These are phyloP conservation scores for Xyrichtys novacula DNA, from an alignment of 2,797 vertebrate genomes.

Conservation along the genomic window DNA sequence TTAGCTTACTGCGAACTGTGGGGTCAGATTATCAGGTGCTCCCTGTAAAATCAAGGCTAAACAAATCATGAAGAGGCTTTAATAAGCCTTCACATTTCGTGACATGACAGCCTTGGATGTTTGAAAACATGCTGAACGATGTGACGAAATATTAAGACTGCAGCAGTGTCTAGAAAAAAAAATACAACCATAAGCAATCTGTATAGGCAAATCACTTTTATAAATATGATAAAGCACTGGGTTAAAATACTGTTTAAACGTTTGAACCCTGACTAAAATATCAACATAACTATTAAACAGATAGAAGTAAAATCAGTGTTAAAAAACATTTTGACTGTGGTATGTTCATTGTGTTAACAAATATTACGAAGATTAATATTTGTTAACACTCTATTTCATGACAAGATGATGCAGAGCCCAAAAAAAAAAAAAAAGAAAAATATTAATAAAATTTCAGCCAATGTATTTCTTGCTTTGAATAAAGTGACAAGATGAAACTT, in stretches of 20 bases:
- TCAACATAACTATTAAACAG: neutral
- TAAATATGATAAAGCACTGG: neutral
- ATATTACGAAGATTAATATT: no score
- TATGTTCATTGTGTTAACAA: no score
- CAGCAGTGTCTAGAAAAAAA: neutral
- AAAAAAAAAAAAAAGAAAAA: no score
- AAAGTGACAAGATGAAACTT: no score
- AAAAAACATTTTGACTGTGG: no score
- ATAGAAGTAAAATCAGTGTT: no score
- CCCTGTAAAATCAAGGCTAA: conserved; percentile 62
- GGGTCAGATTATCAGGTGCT: conserved; percentile 77
- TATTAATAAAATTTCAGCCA: no score
- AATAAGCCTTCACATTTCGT: conserved; percentile 58
- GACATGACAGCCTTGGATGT: conserved; percentile 31
- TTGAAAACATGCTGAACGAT: conserved; percentile 45
- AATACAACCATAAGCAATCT: neutral
- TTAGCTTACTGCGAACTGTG: conserved; percentile 75
- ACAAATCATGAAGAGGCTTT: conserved; percentile 49
- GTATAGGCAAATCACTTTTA: neutral
- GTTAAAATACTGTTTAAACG: neutral
- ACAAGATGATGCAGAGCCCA: no score
- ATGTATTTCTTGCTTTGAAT: no score
- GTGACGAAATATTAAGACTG: conserved; percentile 4
- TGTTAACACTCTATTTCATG: no score
- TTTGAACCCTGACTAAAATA: neutral